Percentiles rank a stretch among this genome's conserved stretches.
phyloP scores from a whole-genome alignment of 2,113 vertebrate species.

The Centropus unirufus region DNA sequence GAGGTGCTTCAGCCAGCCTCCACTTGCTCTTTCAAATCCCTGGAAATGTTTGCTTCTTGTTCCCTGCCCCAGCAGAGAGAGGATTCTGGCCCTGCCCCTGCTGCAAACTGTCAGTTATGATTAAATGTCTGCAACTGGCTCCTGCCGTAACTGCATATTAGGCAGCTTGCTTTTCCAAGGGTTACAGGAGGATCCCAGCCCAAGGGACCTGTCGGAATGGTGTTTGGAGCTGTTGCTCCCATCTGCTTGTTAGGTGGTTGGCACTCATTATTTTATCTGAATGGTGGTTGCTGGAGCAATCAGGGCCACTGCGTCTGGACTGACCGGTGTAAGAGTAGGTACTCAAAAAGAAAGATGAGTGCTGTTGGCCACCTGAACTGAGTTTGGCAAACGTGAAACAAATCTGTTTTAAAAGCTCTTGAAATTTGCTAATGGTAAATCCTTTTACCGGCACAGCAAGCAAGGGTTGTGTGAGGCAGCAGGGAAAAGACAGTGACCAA shows the following conservation, averaged over 20 bases:
- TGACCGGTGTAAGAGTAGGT: neutral
- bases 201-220: neutral
- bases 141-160: neutral
- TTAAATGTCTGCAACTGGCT: neutral
- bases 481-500: neutral
- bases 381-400: neutral
- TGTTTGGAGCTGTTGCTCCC: neutral
- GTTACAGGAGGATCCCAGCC: neutral
- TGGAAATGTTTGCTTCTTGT: neutral
- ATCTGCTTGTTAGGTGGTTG: neutral
- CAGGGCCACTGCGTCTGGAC: neutral
- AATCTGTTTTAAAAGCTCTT: neutral
- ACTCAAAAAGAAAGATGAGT: neutral
- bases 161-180: neutral
- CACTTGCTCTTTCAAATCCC: neutral
- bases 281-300: neutral
- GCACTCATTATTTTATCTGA: neutral
- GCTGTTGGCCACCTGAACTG: neutral
- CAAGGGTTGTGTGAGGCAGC: rapidly evolving
- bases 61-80: neutral
- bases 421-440: neutral
- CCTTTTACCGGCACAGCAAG: neutral
- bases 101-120: neutral
- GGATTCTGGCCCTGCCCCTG: neutral
- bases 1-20: rapidly evolving